Percentiles rank a stretch among this genome's conserved stretches.
phyloP scores from a whole-genome alignment of 2,888 invertebrate genomes.

The Amphiduros pacificus region DNA sequence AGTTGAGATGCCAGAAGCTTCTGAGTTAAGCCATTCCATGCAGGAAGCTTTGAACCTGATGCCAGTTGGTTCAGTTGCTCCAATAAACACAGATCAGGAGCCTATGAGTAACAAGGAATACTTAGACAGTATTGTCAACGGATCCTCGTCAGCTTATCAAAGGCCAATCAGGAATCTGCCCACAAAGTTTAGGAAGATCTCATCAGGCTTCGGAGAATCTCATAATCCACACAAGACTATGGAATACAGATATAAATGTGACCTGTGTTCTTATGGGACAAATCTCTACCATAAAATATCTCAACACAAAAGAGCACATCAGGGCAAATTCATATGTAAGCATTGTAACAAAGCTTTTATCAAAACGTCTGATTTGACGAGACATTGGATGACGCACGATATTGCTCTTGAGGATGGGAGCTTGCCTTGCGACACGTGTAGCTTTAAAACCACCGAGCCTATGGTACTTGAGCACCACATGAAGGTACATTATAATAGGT shows the following conservation, averaged over 20 bases:
- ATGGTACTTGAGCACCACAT: conserved; percentile 17
- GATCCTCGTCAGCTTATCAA: too few relatives aligned
- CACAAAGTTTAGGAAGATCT: too few relatives aligned
- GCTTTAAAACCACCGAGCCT: conserved; percentile 6
- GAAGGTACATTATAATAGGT: conserved; percentile 20
- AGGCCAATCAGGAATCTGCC: too few relatives aligned
- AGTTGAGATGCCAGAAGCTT: too few relatives aligned
- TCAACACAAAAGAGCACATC: conserved; percentile 21
- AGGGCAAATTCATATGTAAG: conserved; percentile 20
- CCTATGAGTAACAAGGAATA: too few relatives aligned
- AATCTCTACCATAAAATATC: conserved; percentile 6
- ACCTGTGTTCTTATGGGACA: conserved; percentile 19
- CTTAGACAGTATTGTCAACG: too few relatives aligned
- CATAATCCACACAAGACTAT: too few relatives aligned
- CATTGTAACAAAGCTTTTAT: conserved; percentile 24
- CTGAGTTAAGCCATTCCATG: too few relatives aligned
- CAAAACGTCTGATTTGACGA: conserved; percentile 22
- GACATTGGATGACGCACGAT: conserved; percentile 26
- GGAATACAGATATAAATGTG: conserved; percentile 13
- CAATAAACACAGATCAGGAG: too few relatives aligned
- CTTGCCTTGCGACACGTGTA: conserved; percentile 20
- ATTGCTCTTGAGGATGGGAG: neutral
- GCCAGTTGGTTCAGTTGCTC: too few relatives aligned
- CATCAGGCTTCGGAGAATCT: too few relatives aligned
- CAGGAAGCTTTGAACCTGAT: too few relatives aligned